phyloP scores from a whole-genome alignment of 2,797 vertebrate genomes.

The Urophycis tenuis region DNA sequence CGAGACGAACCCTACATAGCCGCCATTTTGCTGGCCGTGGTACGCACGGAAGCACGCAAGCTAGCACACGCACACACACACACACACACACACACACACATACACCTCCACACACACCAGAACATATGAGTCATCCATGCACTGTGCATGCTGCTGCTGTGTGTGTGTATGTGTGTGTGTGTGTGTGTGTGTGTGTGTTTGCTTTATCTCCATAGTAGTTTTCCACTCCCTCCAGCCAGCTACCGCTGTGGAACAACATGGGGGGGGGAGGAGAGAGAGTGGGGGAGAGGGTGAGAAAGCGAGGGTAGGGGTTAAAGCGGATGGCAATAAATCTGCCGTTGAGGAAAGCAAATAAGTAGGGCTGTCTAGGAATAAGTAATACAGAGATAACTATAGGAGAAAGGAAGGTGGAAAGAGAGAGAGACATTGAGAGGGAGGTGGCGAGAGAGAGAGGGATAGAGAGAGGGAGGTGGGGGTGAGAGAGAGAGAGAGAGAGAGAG shows the following conservation, averaged over 20 bases:
- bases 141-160: no score
- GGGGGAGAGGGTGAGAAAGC: no score
- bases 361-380: no score
- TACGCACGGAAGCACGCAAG: not conserved
- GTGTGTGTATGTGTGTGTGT: constrained; percentile 2
- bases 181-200: constrained; percentile 39
- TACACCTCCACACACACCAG: not conserved
- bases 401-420: no score
- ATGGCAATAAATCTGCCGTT: no score
- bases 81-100: not conserved
- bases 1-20: constrained; percentile 49
- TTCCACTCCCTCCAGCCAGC: constrained; percentile 55
- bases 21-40: constrained; percentile 27
- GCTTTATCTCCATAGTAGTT: constrained; percentile 45
- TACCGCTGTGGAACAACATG: constrained; percentile 15
- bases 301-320: no score
- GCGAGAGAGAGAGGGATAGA: not conserved
- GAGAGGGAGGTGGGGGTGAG: not conserved
- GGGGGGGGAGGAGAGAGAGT: no score
- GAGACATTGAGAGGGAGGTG: no score
- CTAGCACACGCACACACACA: not conserved
- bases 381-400: no score
- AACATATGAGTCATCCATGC: no score
- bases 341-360: no score
- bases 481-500: no score